phyloP scores from a whole-genome alignment of 2,113 vertebrate genomes.

The Chaenocephalus aceratus region DNA sequence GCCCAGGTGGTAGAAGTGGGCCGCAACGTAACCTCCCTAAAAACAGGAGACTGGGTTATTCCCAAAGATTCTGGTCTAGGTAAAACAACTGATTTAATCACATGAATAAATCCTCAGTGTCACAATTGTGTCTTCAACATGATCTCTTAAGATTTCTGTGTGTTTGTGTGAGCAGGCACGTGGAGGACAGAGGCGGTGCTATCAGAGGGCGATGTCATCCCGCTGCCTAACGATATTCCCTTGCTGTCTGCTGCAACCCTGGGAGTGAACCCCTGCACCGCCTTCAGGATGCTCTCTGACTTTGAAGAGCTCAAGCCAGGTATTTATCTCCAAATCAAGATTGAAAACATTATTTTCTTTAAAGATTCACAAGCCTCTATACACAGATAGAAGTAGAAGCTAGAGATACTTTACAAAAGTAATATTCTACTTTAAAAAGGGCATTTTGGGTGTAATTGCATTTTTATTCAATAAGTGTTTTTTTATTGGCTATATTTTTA shows the following conservation, averaged over 20 bases:
- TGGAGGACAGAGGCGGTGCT: constrained; percentile 90
- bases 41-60: constrained; percentile 92
- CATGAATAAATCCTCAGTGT: neutral
- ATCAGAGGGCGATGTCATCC: constrained; percentile 80
- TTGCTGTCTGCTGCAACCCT: constrained; percentile 91
- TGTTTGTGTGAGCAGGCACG: constrained; percentile 85
- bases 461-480: too few relatives aligned
- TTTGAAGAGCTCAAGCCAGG: constrained; percentile 90
- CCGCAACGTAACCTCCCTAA: constrained; percentile 80
- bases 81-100: constrained; percentile 74
- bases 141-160: neutral
- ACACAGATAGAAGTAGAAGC: neutral
- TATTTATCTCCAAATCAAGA: constrained; percentile 52
- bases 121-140: neutral
- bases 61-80: constrained; percentile 86
- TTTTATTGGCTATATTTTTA: too few relatives aligned
- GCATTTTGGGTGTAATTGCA: too few relatives aligned
- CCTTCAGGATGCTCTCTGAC: constrained; percentile 91
- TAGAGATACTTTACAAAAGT: neutral
- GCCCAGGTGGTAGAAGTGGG: constrained; percentile 91
- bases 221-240: constrained; percentile 88
- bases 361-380: neutral
- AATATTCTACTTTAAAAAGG: neutral
- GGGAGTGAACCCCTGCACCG: constrained; percentile 95
- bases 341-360: neutral